Percentiles rank a stretch among this genome's conserved stretches.
Conservation (phyloP, 2,113 vertebrate species). For the Leucopsar rothschildi region DNA sequence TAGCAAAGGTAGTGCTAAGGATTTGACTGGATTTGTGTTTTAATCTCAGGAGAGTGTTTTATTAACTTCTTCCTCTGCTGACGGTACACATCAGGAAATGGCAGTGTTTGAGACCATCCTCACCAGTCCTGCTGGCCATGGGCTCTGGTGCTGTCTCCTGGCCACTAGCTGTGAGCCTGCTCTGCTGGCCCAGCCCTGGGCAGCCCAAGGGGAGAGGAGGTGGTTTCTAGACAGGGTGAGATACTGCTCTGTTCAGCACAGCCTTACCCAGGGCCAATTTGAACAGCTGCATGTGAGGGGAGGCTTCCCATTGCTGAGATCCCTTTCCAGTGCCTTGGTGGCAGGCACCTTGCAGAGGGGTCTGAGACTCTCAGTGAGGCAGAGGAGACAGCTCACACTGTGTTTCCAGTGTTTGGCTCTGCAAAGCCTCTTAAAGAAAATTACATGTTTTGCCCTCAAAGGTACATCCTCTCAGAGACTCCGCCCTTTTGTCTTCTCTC, state of each 20-base stretch:
- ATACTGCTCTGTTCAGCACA: not conserved
- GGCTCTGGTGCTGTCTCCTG: not conserved
- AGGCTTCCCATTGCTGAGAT: not conserved
- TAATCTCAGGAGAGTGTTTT: not conserved
- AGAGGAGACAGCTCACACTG: not conserved
- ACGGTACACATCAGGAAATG: not conserved
- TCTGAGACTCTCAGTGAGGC: not conserved
- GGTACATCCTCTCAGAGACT: not conserved
- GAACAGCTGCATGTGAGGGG: accelerated
- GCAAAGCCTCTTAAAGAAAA: not conserved
- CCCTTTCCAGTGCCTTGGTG: not conserved
- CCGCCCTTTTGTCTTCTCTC: not conserved
- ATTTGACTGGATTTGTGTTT: not conserved
- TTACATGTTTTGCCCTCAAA: not conserved
- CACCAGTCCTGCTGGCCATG: not conserved
- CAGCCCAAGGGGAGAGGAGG: not conserved
- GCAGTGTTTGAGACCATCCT: not conserved
- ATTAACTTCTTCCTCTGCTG: not conserved
- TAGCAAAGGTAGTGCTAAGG: not conserved
- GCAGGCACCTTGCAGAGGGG: not conserved
- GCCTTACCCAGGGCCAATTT: not conserved
- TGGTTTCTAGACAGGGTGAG: not conserved
- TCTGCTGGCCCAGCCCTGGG: not conserved
- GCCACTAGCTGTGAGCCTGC: not conserved
- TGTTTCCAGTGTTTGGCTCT: not conserved